phyloP scores from a whole-genome alignment of 2,113 vertebrate genomes.

The Rhinoptilus africanus region DNA sequence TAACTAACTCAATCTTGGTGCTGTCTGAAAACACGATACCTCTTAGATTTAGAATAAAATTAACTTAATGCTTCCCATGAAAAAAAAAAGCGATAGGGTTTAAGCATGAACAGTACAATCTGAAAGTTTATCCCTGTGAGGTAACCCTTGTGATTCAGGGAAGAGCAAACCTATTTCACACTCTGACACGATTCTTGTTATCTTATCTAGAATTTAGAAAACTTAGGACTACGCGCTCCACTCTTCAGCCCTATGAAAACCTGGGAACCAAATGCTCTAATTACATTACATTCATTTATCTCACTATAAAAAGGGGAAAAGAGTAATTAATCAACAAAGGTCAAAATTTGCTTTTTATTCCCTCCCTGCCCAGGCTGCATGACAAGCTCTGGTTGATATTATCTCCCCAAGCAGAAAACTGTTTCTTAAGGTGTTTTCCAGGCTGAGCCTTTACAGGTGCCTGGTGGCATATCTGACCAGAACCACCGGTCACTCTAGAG shows the following conservation, averaged over 20 bases:
- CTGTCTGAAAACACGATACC: background rate
- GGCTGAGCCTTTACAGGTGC: background rate
- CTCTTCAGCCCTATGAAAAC: background rate
- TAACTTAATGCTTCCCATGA: background rate
- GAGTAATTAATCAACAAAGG: background rate
- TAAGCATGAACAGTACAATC: background rate
- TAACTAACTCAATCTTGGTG: background rate
- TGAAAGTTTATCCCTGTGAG: background rate
- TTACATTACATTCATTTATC: background rate
- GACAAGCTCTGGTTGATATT: background rate
- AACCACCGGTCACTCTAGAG: background rate
- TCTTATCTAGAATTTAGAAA: background rate
- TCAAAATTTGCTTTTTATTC: background rate
- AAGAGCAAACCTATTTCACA: background rate
- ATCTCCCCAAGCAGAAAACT: background rate
- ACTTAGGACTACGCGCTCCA: background rate
- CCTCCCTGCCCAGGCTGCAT: background rate
- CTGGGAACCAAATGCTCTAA: background rate
- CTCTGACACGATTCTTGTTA: background rate
- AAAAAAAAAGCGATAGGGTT: background rate
- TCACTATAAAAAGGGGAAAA: background rate
- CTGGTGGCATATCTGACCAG: background rate
- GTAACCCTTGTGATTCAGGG: background rate
- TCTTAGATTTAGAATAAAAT: background rate
- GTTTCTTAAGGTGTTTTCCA: background rate